Base-by-base conservation (phyloP, 2,113 vertebrate species). In the Nycticryphes semicollaris region DNA sequence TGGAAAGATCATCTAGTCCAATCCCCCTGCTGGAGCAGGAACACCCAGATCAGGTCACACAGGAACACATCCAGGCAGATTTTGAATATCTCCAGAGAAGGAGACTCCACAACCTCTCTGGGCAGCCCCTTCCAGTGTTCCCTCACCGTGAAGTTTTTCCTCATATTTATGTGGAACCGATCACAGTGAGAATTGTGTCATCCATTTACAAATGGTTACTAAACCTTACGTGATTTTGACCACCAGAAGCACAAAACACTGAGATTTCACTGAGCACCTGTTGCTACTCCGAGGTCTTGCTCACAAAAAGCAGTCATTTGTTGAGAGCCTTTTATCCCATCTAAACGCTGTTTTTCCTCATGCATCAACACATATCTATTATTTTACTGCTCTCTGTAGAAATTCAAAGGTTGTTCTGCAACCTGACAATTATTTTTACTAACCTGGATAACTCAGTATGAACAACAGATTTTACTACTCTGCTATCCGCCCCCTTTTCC, bases 281-380 rank as follows among this genome's bases (percentile, higher is more conserved):
- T 30, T 33, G 18, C 9, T 9, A 75, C 30, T 63, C 19, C 33
- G 62, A 31, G 11, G 30, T 70, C 15, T 33, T 1, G 0, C 39
- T 66, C 56, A 59, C 18, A n/a, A 81, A 50, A 7, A n/a, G 14
- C 35, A 62, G 30, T 54, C 10, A 27, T 27, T 43, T 54, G 14
- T 43, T 84, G 56, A n/a, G 21, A 79, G 27, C 12, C 31, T 90
- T 57, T 69, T 53, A 60, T 23, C 47, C n/a, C 4, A 17, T 12
- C 37, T 75, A 70, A 82, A 74, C 18, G 41, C 11, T 21, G n/a
- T 37, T 78, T 70, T 67, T 68, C 70, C 37, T 82, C 53, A 39
- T 2, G 1, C 1, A 0, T 78, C 37, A 67, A 62, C 17, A 74
- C 0, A 0, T 23, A 2, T 48, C 54, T 23, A 15, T 54, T 3